A percentile compares a stretch with the other conserved stretches of the same genome.
Conservation (phyloP, 2,797 vertebrate genomes). For the Lemur catta region DNA sequence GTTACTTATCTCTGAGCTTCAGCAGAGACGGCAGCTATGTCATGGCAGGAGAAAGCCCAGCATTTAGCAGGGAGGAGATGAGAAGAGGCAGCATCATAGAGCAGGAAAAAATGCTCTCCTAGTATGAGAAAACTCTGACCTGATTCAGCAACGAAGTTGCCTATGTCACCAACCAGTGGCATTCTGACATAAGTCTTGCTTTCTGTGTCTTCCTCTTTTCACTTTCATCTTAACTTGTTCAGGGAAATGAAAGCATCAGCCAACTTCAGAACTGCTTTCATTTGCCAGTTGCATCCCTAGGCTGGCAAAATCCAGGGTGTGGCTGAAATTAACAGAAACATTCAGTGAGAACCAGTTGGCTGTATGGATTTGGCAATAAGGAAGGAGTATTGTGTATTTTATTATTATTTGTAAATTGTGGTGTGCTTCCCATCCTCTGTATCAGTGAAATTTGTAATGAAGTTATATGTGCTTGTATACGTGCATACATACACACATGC, state of each 20-base stretch:
- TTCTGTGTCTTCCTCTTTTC: background rate
- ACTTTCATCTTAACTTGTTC: background rate
- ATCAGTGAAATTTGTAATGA: background rate
- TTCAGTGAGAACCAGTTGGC: background rate
- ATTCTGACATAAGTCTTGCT: rapidly evolving
- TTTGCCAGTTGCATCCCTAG: background rate
- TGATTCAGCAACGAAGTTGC: background rate
- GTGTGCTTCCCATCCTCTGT: background rate
- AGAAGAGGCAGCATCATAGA: background rate
- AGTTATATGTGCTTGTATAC: rapidly evolving
- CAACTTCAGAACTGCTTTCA: background rate
- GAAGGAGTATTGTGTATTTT: background rate
- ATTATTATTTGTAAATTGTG: background rate
- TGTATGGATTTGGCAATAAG: rapidly evolving
- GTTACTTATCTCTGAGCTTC: background rate
- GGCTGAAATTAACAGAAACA: background rate
- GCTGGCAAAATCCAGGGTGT: background rate
- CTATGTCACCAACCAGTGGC: background rate
- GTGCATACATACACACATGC: rapidly evolving
- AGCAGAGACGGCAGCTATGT: background rate
- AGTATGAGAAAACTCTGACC: background rate
- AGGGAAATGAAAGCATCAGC: background rate
- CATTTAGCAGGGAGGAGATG: rapidly evolving
- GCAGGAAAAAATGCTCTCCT: background rate
- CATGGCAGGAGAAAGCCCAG: background rate